A percentile compares a stretch with the other conserved stretches of the same genome.
Conservation (phyloP, 1,140 invertebrate genomes). For the Micrasema minimum region DNA sequence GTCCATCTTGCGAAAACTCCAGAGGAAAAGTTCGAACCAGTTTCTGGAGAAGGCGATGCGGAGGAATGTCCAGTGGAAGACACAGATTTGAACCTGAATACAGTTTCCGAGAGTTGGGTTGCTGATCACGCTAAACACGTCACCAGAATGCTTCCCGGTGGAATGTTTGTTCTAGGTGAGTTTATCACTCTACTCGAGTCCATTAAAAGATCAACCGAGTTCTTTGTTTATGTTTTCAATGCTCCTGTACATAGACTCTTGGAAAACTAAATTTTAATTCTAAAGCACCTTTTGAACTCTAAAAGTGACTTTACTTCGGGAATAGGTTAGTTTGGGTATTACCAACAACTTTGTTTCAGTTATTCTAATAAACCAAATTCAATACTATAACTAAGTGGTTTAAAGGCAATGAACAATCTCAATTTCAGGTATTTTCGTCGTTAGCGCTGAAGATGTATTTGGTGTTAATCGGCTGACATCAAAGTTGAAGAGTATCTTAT, state of each 20-base stretch:
- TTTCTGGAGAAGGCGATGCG: not conserved
- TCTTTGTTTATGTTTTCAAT: too few species aligned
- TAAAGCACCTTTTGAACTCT: too few species aligned
- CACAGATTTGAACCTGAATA: slow-evolving; percentile 49
- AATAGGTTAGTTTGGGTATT: too few species aligned
- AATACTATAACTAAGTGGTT: too few species aligned
- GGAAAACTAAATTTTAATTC: too few species aligned
- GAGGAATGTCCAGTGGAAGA: slow-evolving; percentile 25
- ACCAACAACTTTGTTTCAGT: too few species aligned
- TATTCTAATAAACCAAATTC: too few species aligned
- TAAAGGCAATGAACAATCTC: too few species aligned
- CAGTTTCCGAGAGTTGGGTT: slow-evolving; percentile 71
- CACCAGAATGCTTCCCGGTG: slow-evolving; percentile 84
- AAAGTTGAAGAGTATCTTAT: slow-evolving; percentile 70
- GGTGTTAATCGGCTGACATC: slow-evolving; percentile 63
- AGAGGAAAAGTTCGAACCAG: slow-evolving; percentile 62
- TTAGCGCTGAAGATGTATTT: slow-evolving; percentile 72
- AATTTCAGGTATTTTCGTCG: slow-evolving; percentile 71
- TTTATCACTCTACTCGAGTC: too few species aligned
- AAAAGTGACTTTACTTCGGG: too few species aligned
- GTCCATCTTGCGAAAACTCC: slow-evolving; percentile 79
- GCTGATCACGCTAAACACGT: slow-evolving; percentile 79
- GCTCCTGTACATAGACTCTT: too few species aligned
- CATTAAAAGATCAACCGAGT: too few species aligned
- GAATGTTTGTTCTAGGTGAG: slow-evolving; percentile 78